These are phyloP conservation scores for Siniperca obscura DNA, from an alignment of 2,797 vertebrate species.

Conservation along the genomic window DNA sequence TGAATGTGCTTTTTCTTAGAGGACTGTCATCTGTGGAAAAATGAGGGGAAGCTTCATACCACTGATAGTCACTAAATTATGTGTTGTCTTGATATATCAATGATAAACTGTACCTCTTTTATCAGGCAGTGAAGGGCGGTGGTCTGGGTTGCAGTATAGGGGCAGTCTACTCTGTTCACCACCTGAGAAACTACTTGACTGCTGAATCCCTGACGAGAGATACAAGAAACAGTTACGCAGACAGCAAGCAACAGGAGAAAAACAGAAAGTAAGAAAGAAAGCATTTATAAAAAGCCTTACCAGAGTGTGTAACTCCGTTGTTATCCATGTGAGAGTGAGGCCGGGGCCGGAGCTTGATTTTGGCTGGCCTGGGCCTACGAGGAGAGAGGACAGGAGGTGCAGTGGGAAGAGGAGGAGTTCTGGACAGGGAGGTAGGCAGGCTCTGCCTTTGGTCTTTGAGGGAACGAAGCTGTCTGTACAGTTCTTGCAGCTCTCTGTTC, in stretches of 20 bases:
- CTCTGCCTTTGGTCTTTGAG: constrained; percentile 88
- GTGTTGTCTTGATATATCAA: background rate
- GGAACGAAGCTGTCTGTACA: constrained; percentile 89
- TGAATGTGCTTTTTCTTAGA: constrained; percentile 92
- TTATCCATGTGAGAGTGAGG: constrained; percentile 91
- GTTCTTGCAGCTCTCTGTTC: constrained; percentile 91
- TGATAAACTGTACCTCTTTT: constrained; percentile 74
- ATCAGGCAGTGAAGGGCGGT: constrained; percentile 61
- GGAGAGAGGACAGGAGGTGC: constrained; percentile 85
- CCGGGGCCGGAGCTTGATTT: constrained; percentile 87
- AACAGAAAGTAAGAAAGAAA: background rate
- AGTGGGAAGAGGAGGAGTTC: constrained; percentile 76
- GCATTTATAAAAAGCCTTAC: constrained; percentile 60
- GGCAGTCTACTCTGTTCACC: constrained; percentile 78
- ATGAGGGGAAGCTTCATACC: background rate
- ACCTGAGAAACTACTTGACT: constrained; percentile 81
- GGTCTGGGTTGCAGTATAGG: constrained; percentile 71
- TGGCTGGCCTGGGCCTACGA: constrained; percentile 88
- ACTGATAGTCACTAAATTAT: constrained; percentile 1
- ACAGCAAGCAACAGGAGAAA: background rate
- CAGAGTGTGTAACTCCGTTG: constrained; percentile 84
- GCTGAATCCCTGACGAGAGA: constrained; percentile 77
- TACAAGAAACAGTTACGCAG: constrained; percentile 21
- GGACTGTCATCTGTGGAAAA: constrained; percentile 78
- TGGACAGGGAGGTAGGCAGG: constrained; percentile 77